Evolutionary conservation across 2,797 vertebrate species (phyloP), one percentile per base, ranked within the genome.

Genomic region (Buphagus erythrorhynchus): DNA sequence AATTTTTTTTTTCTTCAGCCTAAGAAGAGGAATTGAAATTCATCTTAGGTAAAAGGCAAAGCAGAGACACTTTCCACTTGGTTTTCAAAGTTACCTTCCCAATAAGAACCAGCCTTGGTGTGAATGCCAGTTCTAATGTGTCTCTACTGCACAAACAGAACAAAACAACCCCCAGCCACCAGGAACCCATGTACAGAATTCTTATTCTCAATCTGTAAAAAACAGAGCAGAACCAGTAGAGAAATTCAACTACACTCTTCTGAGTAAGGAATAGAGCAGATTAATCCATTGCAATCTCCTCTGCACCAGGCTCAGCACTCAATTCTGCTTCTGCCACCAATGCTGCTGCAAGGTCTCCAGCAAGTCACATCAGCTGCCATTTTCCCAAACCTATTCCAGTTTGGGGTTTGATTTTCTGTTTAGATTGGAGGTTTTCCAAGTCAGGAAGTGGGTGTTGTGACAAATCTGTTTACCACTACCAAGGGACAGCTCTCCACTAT

Each of bases 281-380:
- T 42, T 2, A 20, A 66, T 33, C 12, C 46, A 11, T 4, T 35
- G 33, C 36, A 54, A 10, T 5, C n/a, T 63, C 19, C 5, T 10
- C 42, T 61, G 16, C 51, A 38, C 28, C 40, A 25, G 43, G 15
- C 54, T 69, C 61, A 54, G 63, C 57, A 25, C 31, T 35, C 38
- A 4, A 19, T 3, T 62, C 54, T 81, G 16, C 12, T 17, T 74
- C 77, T 72, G 63, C n/a, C 63, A 59, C 21, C 19, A 24, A 2
- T 0, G 3, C 31, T 65, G n/a, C 65, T 31, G 5, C 10, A 7
- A 1, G 3, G 28, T 26, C 51, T 58, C 1, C 0, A 40, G 35
- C 5, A 61, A 68, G 21, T 54, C 49, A 24, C 33, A n/a, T 21
- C 65, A 63, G 22, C 48, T 86, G 33, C 26, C 26, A 11, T 38